phyloP scores from a whole-genome alignment of 1,140 invertebrate species.

The Delia radicum region DNA sequence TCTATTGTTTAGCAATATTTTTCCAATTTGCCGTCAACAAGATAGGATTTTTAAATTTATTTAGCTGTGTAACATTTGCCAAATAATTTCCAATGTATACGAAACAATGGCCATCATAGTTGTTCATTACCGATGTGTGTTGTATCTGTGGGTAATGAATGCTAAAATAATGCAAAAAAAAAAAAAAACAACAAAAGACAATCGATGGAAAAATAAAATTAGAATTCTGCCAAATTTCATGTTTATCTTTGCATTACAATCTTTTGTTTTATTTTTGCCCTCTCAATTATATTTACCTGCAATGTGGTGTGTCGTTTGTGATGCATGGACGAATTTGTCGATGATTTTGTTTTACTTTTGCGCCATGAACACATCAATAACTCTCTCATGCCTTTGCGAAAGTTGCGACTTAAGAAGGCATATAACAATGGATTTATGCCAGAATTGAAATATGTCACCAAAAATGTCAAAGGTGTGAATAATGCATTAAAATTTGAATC shows the following conservation, averaged over 20 bases:
- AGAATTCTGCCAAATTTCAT: neutral
- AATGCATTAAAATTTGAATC: constrained; percentile 70
- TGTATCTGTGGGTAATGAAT: constrained; percentile 54
- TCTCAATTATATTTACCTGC: constrained; percentile 40
- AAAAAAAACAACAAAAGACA: constrained; percentile 11
- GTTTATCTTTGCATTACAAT: neutral
- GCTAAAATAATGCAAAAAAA: constrained; percentile 34
- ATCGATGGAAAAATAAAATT: neutral
- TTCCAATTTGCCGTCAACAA: too few species aligned
- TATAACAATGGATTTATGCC: constrained; percentile 83
- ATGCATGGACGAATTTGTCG: constrained; percentile 52
- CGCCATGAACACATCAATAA: constrained; percentile 62
- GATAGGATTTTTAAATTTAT: neutral
- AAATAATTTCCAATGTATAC: constrained; percentile 18
- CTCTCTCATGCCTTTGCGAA: constrained; percentile 70
- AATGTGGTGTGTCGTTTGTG: constrained; percentile 50
- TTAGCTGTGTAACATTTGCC: neutral
- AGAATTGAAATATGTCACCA: constrained; percentile 82
- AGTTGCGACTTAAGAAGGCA: constrained; percentile 79
- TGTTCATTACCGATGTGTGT: constrained; percentile 55
- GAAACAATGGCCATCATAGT: constrained; percentile 48
- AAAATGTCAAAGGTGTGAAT: constrained; percentile 78
- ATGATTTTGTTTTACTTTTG: constrained; percentile 53
- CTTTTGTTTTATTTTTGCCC: neutral
- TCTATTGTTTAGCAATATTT: too few species aligned